Base-by-base conservation (phyloP, 1,140 invertebrate species). In the Chymomyza costata region DNA sequence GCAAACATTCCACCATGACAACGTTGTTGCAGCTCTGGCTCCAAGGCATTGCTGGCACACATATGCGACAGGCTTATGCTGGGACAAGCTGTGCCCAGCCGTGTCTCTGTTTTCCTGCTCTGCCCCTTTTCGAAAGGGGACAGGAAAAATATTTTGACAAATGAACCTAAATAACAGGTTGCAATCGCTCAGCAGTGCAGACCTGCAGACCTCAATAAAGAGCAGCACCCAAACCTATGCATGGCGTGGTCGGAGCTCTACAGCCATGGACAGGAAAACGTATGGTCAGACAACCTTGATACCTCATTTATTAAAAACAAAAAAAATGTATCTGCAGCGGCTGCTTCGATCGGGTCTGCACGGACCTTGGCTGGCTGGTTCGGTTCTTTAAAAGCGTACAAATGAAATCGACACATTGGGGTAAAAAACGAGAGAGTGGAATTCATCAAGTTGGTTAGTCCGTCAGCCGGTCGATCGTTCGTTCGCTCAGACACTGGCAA, bases 121-220 rank as follows among this genome's bases (percentile, higher is more conserved):
- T 28, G 67, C 56, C 58, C 50, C 61, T 44, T 61, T 74, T 67
- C 47, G 51, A 65, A 49, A 63, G 68, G 74, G 74, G 51, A 81
- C 65, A 80, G 67, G 67, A 80, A 80, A 80, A 80, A 76, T 80
- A 83, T 84, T 85, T 85, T 85, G 83, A 85, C 83, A 85, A 85
- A 85, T 85, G 83, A 85, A 85, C 60, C 70, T 64, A 85, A 85
- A 85, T 85, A 85, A 85, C 83, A 85, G 83, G 83, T 84, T 85
- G 80, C 78, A 76, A 78, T 76, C 62, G 69, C 62, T 82, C 55
- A 52, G 59, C 18, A 55, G 41, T 30, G 39, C 48, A 45, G 39
- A 54, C n/a, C n/a, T n/a, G n/a, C n/a, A n/a, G 10, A 3, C 34
- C 34, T 6, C 14, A 5, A 37, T 28, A 34, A 13, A 21, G 15